Evolutionary conservation across 2,113 vertebrate genomes (phyloP), one percentile per base, ranked within the genome.

Genomic region (Cinclus mexicanus): DNA sequence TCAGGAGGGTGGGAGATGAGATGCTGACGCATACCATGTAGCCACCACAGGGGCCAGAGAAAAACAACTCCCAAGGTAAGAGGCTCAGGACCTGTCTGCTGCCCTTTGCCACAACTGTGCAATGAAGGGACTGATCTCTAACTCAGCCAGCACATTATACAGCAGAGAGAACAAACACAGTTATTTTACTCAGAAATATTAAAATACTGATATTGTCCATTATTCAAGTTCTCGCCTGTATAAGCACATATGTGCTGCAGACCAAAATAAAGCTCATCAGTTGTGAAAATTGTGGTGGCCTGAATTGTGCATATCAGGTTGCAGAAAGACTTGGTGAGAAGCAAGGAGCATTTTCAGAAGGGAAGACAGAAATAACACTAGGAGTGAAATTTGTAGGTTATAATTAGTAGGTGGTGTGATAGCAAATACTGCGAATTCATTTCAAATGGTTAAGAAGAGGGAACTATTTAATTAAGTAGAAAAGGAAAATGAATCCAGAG

Each of bases 381-480:
- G 24, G 57, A 75, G 53, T 94, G 2, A 90, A 74, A 92, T 92
- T 83, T 63, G 23, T 69, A 68, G 72, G 25, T 92, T 52, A n/a
- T 89, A 89, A 55, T 93, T 90, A 83, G 76, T 65, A 93, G 52
- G 35, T 81, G 55, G 15, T 90, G 10, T 63, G 39, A 67, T 59
- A 65, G 56, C 28, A 67, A 90, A 89, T 83, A 70, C 39, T 50
- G 33, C 0, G 0, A 81, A 37, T 89, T 88, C 41, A 72, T 83
- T 83, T 88, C 55, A 90, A 75, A 60, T 84, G 33, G 6, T 75
- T 75, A 75, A 71, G 83, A 86, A 65, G 22, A 42, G 5, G n/a
- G 35, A 84, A 47, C 39, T 89, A 24, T 44, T 95, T 89, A 78
- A 71, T 59, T 79, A 81, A 70, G 15, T 89, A 61, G 65, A 89